Conservation (phyloP, 1,140 invertebrate genomes). For the Lepidotrigona ventralis region DNA sequence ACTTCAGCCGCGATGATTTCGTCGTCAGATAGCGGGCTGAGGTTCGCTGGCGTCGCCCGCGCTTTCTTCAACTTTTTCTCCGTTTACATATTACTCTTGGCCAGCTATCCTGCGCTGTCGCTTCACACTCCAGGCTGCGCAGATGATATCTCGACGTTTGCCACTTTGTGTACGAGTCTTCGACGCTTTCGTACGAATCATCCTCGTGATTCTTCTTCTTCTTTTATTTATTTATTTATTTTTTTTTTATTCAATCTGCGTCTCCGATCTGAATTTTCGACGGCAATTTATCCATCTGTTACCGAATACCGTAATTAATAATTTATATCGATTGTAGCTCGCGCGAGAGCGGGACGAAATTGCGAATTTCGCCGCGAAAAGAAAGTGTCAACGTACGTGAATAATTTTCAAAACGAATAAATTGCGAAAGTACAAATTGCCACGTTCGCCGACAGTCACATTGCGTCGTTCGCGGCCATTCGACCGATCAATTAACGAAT, state of each 20-base stretch:
- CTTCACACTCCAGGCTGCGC: neutral
- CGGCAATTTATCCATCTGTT: neutral
- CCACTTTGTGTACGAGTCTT: neutral
- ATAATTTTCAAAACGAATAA: too few species aligned
- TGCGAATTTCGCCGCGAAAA: too few species aligned
- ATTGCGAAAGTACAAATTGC: too few species aligned
- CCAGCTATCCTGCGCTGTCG: neutral
- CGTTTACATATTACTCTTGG: neutral
- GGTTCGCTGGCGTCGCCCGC: slow-evolving; percentile 8
- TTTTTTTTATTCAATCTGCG: neutral
- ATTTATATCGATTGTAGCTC: neutral
- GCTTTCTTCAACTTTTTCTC: slow-evolving; percentile 12
- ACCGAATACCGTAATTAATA: neutral
- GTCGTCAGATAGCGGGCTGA: slow-evolving; percentile 26
- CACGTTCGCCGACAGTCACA: too few species aligned
- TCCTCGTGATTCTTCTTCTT: too few species aligned
- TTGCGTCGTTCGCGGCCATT: too few species aligned
- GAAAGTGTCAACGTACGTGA: too few species aligned
- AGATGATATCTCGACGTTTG: neutral
- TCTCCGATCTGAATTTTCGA: neutral
- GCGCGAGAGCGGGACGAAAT: neutral
- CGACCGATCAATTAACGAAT: too few species aligned
- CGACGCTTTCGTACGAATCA: neutral
- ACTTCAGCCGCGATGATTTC: slow-evolving; percentile 23
- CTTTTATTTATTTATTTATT: too few species aligned